Evolutionary conservation across 2,113 vertebrate species (phyloP), one percentile per base, ranked within the genome.

Genomic region (Pseudois nayaur): DNA sequence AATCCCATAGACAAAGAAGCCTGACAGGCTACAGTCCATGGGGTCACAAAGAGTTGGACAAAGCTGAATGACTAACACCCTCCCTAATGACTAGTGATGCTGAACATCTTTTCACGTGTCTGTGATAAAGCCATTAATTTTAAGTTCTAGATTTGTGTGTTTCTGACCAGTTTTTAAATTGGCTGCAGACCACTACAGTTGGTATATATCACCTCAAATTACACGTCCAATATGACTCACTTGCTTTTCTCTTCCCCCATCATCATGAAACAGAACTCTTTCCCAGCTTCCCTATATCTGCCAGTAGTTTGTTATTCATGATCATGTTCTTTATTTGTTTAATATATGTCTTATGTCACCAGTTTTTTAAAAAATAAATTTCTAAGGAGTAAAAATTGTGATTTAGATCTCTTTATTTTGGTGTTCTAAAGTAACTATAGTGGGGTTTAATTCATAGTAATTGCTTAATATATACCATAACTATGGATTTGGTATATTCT

Each of bases 391-490:
- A 89, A 48, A 62, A 81, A 54, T 40, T 45, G 1, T 85, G 29
- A 45, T 45, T 87, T 84, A 59, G 40, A 82, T 81, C 1, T 90
- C 57, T 92, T 87, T 54, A 54, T 52, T 86, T 89, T 87, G 33
- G 6, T 27, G 55, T 83, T 54, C 3, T 71, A 95, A 78, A 78
- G 40, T 88, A 96, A 15, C 36, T 87, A 45, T 91, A 54, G 19
- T 71, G 55, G 31, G 6, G 1, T 83, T 97, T n/a, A 96, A 93
- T 64, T 95, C 48, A 89, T 82, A 23, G 16, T 79, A 17, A 6
- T 91, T 92, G 6, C 45, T 95, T 48, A 91, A 48, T 89, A 96
- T 82, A 95, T 40, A 95, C 11, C 84, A 67, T 96, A 48, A 45
- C 54, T 90, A 43, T 7, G 93, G 76, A 86, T 82, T 97, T 6